Base-by-base conservation (phyloP, 1,140 invertebrate genomes). In the Cephus cinctus region DNA sequence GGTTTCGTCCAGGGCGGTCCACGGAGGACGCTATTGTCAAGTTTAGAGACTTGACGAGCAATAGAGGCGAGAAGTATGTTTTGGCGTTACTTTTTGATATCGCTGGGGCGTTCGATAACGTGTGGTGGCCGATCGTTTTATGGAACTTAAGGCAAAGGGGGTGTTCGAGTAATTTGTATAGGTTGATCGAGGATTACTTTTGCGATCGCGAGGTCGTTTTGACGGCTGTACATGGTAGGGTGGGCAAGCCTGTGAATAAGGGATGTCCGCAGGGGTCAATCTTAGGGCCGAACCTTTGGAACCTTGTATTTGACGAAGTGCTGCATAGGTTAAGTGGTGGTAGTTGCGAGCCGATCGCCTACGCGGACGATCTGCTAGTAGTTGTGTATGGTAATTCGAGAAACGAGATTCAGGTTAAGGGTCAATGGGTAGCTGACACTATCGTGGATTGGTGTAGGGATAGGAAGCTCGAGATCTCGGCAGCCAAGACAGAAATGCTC, bases 81-180 rank as follows among this genome's bases (percentile, higher is more conserved):
- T 2, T 56, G 0, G 45, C 35, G 0, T 20, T 61, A 0, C 40
- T 34, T 3, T 27, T 69, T 0, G 68, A 69, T 36, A 66, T 71
- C 5, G 31, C 50, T 5, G 65, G 57, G 0, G 66, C 66, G 0
- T 71, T 69, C 25, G 65, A 69, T 38, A 57, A 58, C 27, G 42
- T 61, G 0, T 56, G 61, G 55, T 67, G 61, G 61, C 47, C 47
- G 1, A 18, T 18, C 16, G 21, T 61, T 2, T 12, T 56, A 6
- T 6, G 31, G 1, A 8, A 42, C 16, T 20, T 61, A n/a, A 41
- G 22, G n/a, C 6, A 19, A 4, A 54, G 47, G 41, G 15, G 23
- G 0, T 54, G 51, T 32, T 32, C 43, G 0, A 5, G 12, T 1
- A 47, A 43, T 11, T 3, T 47, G 2, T 43, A 44, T 14, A 4